phyloP scores from a whole-genome alignment of 2,888 invertebrate species.

The Orgyia antiqua region DNA sequence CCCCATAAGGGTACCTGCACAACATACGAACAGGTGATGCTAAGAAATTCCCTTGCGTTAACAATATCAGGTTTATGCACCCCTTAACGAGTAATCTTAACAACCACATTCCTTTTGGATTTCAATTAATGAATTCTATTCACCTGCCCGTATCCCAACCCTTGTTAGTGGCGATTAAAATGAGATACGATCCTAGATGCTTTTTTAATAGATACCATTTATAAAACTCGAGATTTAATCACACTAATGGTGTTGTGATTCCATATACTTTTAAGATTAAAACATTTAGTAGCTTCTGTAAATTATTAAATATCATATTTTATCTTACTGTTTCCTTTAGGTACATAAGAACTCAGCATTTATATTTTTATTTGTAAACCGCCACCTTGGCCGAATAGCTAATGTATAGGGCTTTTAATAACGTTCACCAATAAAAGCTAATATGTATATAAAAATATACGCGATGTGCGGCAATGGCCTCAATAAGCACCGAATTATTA shows the following conservation, averaged over 20 bases:
- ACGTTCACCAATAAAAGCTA: too few relatives aligned
- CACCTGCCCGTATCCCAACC: conserved; percentile 61
- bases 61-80: conserved; percentile 51
- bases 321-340: too few relatives aligned
- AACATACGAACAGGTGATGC: conserved; percentile 61
- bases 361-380: too few relatives aligned
- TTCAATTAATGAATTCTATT: conserved; percentile 45
- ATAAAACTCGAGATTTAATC: conserved; percentile 11
- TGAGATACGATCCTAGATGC: conserved; percentile 36
- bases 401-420: too few relatives aligned
- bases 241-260: not conserved
- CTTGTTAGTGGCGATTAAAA: conserved; percentile 39
- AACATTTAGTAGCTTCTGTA: conserved; percentile 10
- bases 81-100: conserved; percentile 44
- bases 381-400: too few relatives aligned
- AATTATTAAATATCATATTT: conserved; percentile 21
- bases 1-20: conserved; percentile 56
- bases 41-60: conserved; percentile 27
- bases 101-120: conserved; percentile 48
- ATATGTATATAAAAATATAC: too few relatives aligned
- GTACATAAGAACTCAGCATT: too few relatives aligned
- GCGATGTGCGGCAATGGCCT: too few relatives aligned
- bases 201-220: conserved; percentile 31
- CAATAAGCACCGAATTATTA: too few relatives aligned
- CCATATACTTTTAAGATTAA: too few relatives aligned